Percentiles rank a stretch among this genome's conserved stretches.
Conservation (phyloP, 1,140 invertebrate species). For the Trichonephila inaurata region DNA sequence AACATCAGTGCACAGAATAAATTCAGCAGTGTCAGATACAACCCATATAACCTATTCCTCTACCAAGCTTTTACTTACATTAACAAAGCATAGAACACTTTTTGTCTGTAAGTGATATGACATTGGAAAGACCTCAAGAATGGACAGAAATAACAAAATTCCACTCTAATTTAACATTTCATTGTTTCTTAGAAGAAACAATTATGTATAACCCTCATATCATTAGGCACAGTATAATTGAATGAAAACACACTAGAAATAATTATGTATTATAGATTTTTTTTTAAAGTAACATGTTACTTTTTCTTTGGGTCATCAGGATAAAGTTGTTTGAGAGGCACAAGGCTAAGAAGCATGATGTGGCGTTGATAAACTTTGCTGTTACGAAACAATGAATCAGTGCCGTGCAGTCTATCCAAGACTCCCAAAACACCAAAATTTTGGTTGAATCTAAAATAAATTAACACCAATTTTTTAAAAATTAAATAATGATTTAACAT, state of each 20-base stretch:
- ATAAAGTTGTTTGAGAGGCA: conserved; percentile 87
- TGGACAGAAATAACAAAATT: neutral
- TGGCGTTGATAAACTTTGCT: conserved; percentile 88
- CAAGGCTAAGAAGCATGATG: conserved; percentile 90
- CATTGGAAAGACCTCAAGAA: neutral
- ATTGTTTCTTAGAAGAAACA: neutral
- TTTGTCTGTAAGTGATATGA: neutral
- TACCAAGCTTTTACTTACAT: neutral
- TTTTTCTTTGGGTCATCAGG: conserved; percentile 83
- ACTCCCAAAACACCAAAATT: conserved; percentile 93
- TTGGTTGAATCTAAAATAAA: conserved; percentile 87
- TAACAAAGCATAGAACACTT: neutral
- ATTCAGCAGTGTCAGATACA: neutral
- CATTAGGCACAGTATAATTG: conserved; percentile 5
- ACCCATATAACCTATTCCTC: neutral
- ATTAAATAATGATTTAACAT: neutral
- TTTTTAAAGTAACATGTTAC: neutral
- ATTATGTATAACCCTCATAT: neutral
- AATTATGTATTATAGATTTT: neutral
- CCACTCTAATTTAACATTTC: neutral
- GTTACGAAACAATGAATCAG: conserved; percentile 88
- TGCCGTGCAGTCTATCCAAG: conserved; percentile 92
- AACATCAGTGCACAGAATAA: neutral
- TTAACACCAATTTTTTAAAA: neutral
- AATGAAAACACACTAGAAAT: neutral